Conservation (phyloP, 2,888 invertebrate species). For the Dasysyrphus albostriatus region DNA sequence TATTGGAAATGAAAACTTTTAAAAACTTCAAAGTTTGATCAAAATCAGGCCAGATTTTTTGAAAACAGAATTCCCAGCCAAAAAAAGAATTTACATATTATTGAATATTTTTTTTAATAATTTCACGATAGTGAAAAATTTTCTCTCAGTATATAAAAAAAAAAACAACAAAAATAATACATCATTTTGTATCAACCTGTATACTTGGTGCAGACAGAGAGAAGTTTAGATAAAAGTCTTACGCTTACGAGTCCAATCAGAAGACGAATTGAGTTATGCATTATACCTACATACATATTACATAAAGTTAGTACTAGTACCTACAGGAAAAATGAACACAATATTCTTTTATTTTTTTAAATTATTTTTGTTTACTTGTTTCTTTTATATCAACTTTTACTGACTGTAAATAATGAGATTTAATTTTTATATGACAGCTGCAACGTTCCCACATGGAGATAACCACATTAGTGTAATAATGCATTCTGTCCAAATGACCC, state of each 20-base stretch:
- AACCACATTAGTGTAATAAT: conserved; percentile 62
- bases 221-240: conserved; percentile 1
- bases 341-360: background rate
- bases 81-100: too few relatives aligned
- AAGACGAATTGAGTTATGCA: background rate
- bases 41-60: too few relatives aligned
- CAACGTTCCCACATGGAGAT: conserved; percentile 48
- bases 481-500: conserved; percentile 55
- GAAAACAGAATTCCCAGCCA: too few relatives aligned
- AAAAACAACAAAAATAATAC: background rate
- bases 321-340: background rate
- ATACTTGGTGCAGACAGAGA: conserved; percentile 9
- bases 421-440: conserved; percentile 59
- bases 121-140: background rate
- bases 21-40: too few relatives aligned
- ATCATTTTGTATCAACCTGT: conserved; percentile 40
- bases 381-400: conserved; percentile 2
- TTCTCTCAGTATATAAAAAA: background rate
- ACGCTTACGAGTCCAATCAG: conserved; percentile 16
- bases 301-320: too few relatives aligned
- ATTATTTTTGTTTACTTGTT: background rate
- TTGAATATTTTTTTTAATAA: too few relatives aligned
- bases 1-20: too few relatives aligned
- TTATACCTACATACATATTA: too few relatives aligned
- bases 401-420: conserved; percentile 60